Evolutionary conservation across 2,888 invertebrate species (phyloP), one percentile per base, ranked within the genome.

Genomic region (Sarcophaga carnaria): DNA sequence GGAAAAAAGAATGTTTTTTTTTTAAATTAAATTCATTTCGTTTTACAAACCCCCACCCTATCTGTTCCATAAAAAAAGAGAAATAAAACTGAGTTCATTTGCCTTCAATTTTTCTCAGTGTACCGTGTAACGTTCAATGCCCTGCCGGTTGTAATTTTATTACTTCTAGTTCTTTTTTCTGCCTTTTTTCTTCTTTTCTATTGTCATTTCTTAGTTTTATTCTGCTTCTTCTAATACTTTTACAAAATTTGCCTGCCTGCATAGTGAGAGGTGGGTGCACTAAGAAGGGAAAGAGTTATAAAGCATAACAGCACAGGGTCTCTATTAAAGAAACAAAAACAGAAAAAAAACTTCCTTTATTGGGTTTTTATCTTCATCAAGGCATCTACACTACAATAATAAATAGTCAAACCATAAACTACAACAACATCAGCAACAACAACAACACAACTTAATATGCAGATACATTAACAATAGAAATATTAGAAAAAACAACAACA

Each of bases 361-460:
- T 87, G 76, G 84, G 75, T 81, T 87, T 72, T 84, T 87, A 87
- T 87, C 87, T 87, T 84, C 87, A 82, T 79, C 71, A 75, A 71
- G 76, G 75, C 87, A 87, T 87, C 87, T 87, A 84, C 71, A 86
- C 67, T 78, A 20, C 77, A 71, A 72, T 64, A 22, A 47, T 54
- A 54, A 54, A 54, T 54, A 77, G 64, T 49, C 83, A 77, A 83
- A 79, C 80, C 70, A 60, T 82, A 72, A 45, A 63, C 27, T 64
- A 45, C 76, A 71, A 75, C 67, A 71, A n/a, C 59, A 81, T 62
- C 76, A 71, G 49, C 45, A 75, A 74, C 74, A 63, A 64, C 77
- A 82, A 69, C 25, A 77, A 77, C 83, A 69, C 69, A 64, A 80
- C 81, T 87, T 87, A 87, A 82, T 87, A 87, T 87, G 84, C 87